Evolutionary conservation across 1,140 invertebrate genomes (phyloP).

Genomic region (Teleogryllus occipitalis): DNA sequence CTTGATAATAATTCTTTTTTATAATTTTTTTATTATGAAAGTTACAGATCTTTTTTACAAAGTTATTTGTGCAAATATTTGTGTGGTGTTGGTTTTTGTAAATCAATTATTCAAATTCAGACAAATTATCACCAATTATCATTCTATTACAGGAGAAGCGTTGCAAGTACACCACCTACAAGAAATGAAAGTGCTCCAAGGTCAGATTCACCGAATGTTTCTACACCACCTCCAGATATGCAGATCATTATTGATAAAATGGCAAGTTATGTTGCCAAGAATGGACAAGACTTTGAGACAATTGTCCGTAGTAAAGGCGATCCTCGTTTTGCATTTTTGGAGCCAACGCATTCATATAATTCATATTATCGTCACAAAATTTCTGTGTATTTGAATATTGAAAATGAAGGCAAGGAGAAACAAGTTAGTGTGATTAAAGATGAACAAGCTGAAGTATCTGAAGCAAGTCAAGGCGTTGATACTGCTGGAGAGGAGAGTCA

Average conservation of each 20-base stretch:
- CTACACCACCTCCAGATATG: conserved; percentile 62
- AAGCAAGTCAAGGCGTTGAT: not conserved
- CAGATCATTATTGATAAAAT: conserved; percentile 91
- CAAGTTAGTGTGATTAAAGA: not conserved
- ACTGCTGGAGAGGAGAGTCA: not conserved
- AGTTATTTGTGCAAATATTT: no score
- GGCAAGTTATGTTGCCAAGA: conserved; percentile 89
- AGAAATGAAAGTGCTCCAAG: not conserved
- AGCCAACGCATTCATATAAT: conserved; percentile 62
- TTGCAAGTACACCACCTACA: not conserved
- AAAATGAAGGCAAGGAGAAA: not conserved
- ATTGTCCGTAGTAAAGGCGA: conserved; percentile 82
- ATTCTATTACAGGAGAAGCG: not conserved
- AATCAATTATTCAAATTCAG: no score
- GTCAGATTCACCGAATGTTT: conserved; percentile 1
- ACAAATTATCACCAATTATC: no score
- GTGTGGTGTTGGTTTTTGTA: no score
- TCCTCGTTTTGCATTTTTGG: conserved; percentile 71
- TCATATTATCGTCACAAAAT: conserved; percentile 62
- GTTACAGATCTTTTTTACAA: no score
- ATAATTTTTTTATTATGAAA: no score
- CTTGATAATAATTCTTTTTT: no score
- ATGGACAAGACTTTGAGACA: conserved; percentile 85
- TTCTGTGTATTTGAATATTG: conserved; percentile 27
- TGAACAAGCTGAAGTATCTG: not conserved